Base-by-base conservation (phyloP, 1,140 invertebrate genomes). In the Tachypleus tridentatus region DNA sequence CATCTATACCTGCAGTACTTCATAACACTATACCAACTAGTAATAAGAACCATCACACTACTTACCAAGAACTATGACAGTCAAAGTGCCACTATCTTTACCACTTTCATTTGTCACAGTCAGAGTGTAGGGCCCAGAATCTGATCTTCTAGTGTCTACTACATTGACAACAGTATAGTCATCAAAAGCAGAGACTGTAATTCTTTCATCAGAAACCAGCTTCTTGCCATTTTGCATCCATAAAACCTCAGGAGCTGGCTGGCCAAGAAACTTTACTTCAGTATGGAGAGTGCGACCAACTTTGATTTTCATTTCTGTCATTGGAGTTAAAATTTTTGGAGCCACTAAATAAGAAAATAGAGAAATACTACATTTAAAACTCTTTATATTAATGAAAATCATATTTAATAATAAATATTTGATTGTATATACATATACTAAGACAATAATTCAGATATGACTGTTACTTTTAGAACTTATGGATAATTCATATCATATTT, bases 181-280 rank as follows among this genome's bases (percentile, higher is more conserved):
- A 51, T 89, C 89, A 72, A 93, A 91, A 51, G 63, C 64, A 3
- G 68, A 66, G 50, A 94, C 83, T 1, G 91, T 94, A 7, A 89
- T 90, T 69, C 90, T 82, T 52, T 89, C 86, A 73, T 88, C 87
- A 0, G 86, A 85, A 52, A 80, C 77, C 2, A 94, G 74, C 5
- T 83, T 76, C 76, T 86, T 89, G 58, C 84, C 84, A 70, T 84
- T 85, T 4, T 89, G 86, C 4, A 89, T 89, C 92, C 92, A 95
- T 61, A 80, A 84, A 6, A 90, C 90, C 72, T 89, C 87, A 52
- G 92, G 92, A 62, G 84, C 82, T 4, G 92, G 92, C 78, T 91
- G 89, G 63, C 94, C 94, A 74, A 94, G 85, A 73, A 93, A 97
- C 73, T 94, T 86, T 58, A 97, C 87, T 73, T 96, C 92, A 63